Conservation (phyloP, 1,140 invertebrate species). For the Cyphomyrmex costatus region DNA sequence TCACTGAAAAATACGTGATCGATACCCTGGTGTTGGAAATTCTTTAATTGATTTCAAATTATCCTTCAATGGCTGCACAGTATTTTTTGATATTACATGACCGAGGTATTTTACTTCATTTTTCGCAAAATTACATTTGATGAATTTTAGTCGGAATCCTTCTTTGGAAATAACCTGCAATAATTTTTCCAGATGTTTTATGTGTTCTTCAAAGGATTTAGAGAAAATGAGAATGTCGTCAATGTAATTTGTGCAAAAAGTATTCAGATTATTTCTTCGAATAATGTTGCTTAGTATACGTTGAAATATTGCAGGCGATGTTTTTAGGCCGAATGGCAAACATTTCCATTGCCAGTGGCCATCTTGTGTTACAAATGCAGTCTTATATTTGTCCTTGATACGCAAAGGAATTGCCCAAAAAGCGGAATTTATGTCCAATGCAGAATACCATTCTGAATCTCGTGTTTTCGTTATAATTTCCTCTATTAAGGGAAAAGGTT, state of each 20-base stretch:
- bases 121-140: constrained; percentile 48
- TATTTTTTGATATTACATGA: constrained; percentile 1
- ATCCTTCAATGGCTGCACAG: too few relatives aligned
- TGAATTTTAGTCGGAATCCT: constrained; percentile 46
- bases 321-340: constrained; percentile 53
- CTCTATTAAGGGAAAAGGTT: constrained; percentile 76
- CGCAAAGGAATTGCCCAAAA: constrained; percentile 73
- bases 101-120: constrained; percentile 35
- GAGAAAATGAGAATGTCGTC: constrained; percentile 74
- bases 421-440: constrained; percentile 73
- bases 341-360: too few relatives aligned
- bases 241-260: constrained; percentile 50
- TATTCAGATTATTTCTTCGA: constrained; percentile 50
- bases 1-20: too few relatives aligned
- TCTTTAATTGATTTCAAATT: constrained; percentile 43
- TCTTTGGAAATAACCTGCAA: constrained; percentile 46
- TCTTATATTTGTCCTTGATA: constrained; percentile 11
- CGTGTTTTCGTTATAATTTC: constrained; percentile 65
- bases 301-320: constrained; percentile 50
- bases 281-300: constrained; percentile 36
- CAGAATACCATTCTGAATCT: constrained; percentile 65
- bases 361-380: background rate
- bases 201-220: constrained; percentile 62
- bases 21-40: constrained; percentile 12
- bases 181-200: constrained; percentile 56